These are phyloP conservation scores for Acestrorhynchus altus DNA, from an alignment of 2,797 vertebrate species.

Conservation along the genomic window DNA sequence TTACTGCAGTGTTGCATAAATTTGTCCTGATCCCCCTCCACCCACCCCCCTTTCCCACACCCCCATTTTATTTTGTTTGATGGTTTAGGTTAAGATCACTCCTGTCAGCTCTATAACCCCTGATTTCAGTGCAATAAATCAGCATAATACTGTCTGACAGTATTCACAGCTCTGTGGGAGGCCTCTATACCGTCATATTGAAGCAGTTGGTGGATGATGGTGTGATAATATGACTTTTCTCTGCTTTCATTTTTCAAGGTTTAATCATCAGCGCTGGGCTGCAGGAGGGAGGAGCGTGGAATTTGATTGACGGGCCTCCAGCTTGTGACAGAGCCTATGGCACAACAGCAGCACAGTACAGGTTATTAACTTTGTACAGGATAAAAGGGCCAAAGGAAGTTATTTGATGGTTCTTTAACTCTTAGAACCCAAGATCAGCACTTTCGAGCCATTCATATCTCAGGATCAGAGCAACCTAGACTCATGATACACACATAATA, in stretches of 20 bases:
- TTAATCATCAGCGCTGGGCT: slow-evolving; percentile 40
- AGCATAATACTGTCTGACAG: slow-evolving; percentile 30
- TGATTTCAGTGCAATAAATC: slow-evolving; percentile 52
- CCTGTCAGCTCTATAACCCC: slow-evolving; percentile 17
- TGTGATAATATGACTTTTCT: slow-evolving; percentile 16
- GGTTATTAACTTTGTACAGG: slow-evolving; percentile 51
- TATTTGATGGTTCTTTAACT: no score
- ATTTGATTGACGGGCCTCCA: slow-evolving; percentile 55
- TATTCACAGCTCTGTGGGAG: background rate
- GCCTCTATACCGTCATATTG: background rate
- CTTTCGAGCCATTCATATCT: no score
- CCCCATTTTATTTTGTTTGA: background rate
- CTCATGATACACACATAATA: no score
- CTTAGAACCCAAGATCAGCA: no score
- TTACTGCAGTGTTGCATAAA: slow-evolving; percentile 20
- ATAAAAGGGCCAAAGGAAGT: background rate
- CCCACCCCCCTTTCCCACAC: background rate
- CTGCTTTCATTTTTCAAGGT: slow-evolving; percentile 55
- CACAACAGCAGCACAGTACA: slow-evolving; percentile 65
- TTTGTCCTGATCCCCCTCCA: slow-evolving; percentile 35
- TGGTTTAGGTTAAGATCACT: slow-evolving; percentile 4
- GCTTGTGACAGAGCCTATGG: slow-evolving; percentile 68
- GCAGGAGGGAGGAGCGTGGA: slow-evolving; percentile 44
- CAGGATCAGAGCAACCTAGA: no score
- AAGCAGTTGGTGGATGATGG: background rate